Base-by-base conservation (phyloP, 2,888 invertebrate genomes). In the Trichogramma dendrolimi region DNA sequence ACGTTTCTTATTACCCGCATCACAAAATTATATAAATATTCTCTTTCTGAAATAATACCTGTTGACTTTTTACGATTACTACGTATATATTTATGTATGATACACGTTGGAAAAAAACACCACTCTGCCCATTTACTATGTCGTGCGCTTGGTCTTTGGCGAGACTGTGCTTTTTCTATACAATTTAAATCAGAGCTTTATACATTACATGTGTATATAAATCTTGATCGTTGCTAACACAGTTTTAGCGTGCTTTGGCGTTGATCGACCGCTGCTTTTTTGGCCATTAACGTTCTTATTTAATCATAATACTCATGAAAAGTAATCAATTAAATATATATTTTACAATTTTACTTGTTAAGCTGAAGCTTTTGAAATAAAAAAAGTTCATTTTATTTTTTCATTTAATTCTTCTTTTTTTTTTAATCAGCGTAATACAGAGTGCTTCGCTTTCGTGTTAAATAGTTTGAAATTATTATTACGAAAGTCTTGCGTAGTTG, bases 361-460 rank as follows among this genome's bases (percentile, higher is more conserved):
- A 10, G 55, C 46, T 7, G 4, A 55, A 60, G 55, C 55, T 55
- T 53, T 4, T 14, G 43, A 47, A 54, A 52, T 4, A 46, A 57
- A 27, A 27, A 27, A 27, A 27, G 27, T 27, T 27, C 27, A 27
- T 27, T 27, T 27, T 27, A 27, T 27, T 27, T 27, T 27, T 27
- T 27, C 27, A 27, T 27, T 27, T 27, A 27, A 27, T 27, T 27
- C 27, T 27, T 14, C 14, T 14, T 14, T 27, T 27, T 27, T 52
- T 48, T n/a, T 51, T 51, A 44, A 48, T 27, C 27, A 41, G 49
- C 50, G n/a, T 55, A 46, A 49, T 64, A 64, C 67, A 66, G 65
- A 67, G 66, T 67, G 67, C 61, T 66, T 64, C 50, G 58, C 63
- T 68, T 67, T 63, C 61, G 58, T 62, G 54, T 62, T 55, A 46